Evolutionary conservation across 2,797 vertebrate genomes (phyloP).

Genomic region (Harpagifer antarcticus): DNA sequence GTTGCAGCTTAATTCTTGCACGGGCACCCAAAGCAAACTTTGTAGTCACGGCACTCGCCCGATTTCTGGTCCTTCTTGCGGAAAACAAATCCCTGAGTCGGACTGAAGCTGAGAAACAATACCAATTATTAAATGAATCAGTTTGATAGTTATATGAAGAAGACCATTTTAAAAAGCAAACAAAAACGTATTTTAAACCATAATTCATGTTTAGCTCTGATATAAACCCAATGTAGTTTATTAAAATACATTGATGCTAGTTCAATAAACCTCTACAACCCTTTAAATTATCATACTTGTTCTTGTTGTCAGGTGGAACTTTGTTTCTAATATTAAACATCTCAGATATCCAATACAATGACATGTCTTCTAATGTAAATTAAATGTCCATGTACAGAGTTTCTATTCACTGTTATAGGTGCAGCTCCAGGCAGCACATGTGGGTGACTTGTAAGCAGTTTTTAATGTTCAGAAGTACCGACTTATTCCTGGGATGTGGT

Average conservation of each 20-base stretch:
- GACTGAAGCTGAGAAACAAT: constrained; percentile 45
- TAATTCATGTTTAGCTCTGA: constrained; percentile 6
- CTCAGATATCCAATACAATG: background rate
- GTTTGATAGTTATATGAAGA: background rate
- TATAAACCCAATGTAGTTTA: background rate
- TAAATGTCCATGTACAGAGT: constrained; percentile 37
- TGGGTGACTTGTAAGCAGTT: constrained; percentile 9
- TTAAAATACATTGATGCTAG: background rate
- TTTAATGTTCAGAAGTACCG: constrained; percentile 7
- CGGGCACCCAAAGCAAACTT: too few species aligned
- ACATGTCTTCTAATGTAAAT: constrained; percentile 31
- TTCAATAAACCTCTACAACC: background rate
- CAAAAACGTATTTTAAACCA: background rate
- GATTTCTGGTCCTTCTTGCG: too few species aligned
- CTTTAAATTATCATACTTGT: background rate
- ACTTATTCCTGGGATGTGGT: constrained; percentile 8
- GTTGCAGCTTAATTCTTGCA: too few species aligned
- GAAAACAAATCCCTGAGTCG: constrained; percentile 49
- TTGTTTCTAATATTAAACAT: constrained; percentile 5
- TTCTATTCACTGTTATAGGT: constrained; percentile 24
- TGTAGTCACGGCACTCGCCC: too few species aligned
- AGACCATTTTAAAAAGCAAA: background rate
- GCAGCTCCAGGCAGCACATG: constrained; percentile 22
- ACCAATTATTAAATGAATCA: background rate
- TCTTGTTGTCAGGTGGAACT: background rate